These are phyloP conservation scores for Frankliniella intonsa DNA, from an alignment of 2,888 invertebrate species.

Conservation along the genomic window DNA sequence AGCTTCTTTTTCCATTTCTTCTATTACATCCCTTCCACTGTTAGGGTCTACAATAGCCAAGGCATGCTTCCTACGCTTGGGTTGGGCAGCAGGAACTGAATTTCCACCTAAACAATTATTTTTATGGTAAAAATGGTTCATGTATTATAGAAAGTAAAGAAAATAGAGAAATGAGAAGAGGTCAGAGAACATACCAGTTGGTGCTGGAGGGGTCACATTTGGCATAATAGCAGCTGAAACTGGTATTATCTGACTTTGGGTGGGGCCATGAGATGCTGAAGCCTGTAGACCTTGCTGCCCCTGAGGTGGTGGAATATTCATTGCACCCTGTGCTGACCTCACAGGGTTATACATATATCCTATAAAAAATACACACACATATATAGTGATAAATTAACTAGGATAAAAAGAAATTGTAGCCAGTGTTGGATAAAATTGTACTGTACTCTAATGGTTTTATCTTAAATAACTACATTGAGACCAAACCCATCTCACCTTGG, in stretches of 20 bases:
- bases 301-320: constrained; percentile 2
- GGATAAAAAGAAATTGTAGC: not conserved
- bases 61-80: not conserved
- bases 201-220: not conserved
- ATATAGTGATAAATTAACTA: not conserved
- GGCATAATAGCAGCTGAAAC: not conserved
- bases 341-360: not conserved
- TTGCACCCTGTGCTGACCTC: not conserved
- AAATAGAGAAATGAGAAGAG: no score
- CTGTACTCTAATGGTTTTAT: no score
- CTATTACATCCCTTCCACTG: not conserved
- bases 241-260: not conserved
- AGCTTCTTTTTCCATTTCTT: constrained; percentile 23
- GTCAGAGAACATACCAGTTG: not conserved
- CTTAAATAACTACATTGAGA: no score
- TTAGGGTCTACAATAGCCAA: not conserved
- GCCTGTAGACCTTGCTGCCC: not conserved
- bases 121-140: not conserved
- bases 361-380: not conserved
- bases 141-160: no score
- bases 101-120: not conserved
- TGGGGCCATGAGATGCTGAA: not conserved
- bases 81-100: not conserved
- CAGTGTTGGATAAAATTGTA: not conserved
- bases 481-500: not conserved